These are phyloP conservation scores for Ernsta delagoae DNA, from an alignment of 2,888 invertebrate species.

Conservation along the genomic window DNA sequence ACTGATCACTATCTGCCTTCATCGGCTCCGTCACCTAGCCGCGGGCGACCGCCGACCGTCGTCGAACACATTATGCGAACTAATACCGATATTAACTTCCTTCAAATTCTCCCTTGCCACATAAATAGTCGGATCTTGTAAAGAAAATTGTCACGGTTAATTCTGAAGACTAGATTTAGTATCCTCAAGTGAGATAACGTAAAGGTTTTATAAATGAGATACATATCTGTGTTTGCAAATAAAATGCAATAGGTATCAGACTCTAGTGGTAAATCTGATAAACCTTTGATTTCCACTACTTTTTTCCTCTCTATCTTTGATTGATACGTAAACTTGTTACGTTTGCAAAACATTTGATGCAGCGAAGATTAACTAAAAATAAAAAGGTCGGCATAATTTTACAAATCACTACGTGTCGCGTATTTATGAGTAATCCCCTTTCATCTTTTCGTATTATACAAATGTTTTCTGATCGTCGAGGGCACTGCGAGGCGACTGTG, in stretches of 20 bases:
- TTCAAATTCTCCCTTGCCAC: slow-evolving; percentile 43
- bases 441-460: slow-evolving; percentile 69
- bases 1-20: slow-evolving; percentile 69
- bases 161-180: slow-evolving; percentile 8
- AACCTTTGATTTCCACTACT: neutral
- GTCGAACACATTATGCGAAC: slow-evolving; percentile 66
- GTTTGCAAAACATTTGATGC: slow-evolving; percentile 11
- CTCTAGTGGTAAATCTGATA: neutral
- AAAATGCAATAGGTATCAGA: too few relatives aligned
- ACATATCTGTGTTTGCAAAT: neutral
- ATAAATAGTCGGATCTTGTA: slow-evolving; percentile 24
- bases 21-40: slow-evolving; percentile 73
- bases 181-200: neutral
- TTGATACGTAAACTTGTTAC: neutral
- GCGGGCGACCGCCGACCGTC: slow-evolving; percentile 66
- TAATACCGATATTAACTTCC: slow-evolving; percentile 64
- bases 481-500: slow-evolving; percentile 64
- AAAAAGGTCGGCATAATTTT: slow-evolving; percentile 47
- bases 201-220: neutral
- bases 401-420: slow-evolving; percentile 57
- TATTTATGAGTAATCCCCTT: slow-evolving; percentile 62
- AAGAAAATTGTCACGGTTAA: slow-evolving; percentile 12
- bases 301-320: neutral
- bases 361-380: slow-evolving; percentile 33
- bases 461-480: slow-evolving; percentile 71